These are phyloP conservation scores for Metellina segmentata DNA, from an alignment of 2,888 invertebrate genomes.

Conservation along the genomic window DNA sequence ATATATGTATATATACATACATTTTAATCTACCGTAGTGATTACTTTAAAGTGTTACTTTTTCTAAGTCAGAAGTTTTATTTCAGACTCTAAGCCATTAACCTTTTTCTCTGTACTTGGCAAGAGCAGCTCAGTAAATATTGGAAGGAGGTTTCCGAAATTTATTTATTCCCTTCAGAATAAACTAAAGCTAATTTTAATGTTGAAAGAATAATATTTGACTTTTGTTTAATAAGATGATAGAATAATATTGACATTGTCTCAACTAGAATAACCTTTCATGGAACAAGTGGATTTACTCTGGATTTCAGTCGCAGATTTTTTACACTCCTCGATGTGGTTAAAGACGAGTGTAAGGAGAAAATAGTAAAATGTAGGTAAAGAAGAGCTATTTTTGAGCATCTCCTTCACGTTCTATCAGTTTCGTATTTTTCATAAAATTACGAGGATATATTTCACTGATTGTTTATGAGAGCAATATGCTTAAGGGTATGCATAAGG, in stretches of 20 bases:
- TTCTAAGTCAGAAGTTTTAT: too few species aligned
- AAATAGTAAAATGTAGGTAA: not conserved
- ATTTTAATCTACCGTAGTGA: too few species aligned
- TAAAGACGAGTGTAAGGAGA: not conserved
- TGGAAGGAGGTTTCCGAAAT: not conserved
- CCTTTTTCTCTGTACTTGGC: not conserved
- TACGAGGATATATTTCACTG: too few species aligned
- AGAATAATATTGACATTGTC: not conserved
- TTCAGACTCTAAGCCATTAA: not conserved
- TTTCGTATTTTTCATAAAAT: too few species aligned
- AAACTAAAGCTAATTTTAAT: not conserved
- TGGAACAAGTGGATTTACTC: not conserved
- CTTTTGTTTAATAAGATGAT: conserved; percentile 1
- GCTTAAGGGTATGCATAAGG: too few species aligned
- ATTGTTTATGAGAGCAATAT: too few species aligned
- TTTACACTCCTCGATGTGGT: not conserved
- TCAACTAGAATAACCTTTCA: not conserved
- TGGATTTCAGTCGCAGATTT: not conserved
- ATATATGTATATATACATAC: too few species aligned
- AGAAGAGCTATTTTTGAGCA: too few species aligned
- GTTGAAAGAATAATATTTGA: not conserved
- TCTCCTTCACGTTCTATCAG: too few species aligned
- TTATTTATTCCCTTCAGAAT: not conserved
- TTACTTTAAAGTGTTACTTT: too few species aligned
- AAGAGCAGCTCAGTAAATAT: not conserved